Evolutionary conservation across 2,113 vertebrate species (phyloP), one percentile per base, ranked within the genome.

Genomic region (Scomber japonicus): DNA sequence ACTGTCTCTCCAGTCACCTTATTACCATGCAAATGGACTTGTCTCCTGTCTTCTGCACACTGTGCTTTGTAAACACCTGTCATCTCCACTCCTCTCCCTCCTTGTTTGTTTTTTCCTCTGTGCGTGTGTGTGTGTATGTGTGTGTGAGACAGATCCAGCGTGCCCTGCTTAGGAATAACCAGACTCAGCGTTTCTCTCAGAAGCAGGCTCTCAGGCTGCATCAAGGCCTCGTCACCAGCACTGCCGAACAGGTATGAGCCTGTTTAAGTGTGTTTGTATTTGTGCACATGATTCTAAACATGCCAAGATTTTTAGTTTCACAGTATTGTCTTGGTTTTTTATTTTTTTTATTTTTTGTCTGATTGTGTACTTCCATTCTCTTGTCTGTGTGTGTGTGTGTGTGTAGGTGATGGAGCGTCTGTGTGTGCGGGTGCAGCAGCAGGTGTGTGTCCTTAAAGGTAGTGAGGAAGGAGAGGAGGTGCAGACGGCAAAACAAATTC

Each of bases 201-300:
- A 96, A 97, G 46, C 96, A 97, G 90, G 96, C 96, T 35, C 95
- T 97, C 54, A 87, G 97, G 30, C 94, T 97, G 73, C 95, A 97
- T 84, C 97, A 97, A 65, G 97, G 97, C 69, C 93, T 97, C 49
- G 96, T 97, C 89, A 97, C 96, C 93, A 97, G 96, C 94, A 96
- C 96, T 11, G 96, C 97, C 4, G 96, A 97, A 93, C 97, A 96
- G 95, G 96, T 96, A 89, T 80, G 94, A 0, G 94, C 94, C 15
- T 90, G 89, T 95, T 0, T 90, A 87, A 77, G 93, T 93, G 82
- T 95, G 90, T 63, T 31, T 6, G 31, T 7, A 4, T 48, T 27
- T 54, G 2, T 9, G 17, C 91, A 95, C 76, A 90, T 92, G 73
- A 87, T 92, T 40, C 70, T 93, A 15, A 80, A 57, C 16, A 24